Conservation (phyloP, 2,113 vertebrate genomes). For the Hucho hucho region DNA sequence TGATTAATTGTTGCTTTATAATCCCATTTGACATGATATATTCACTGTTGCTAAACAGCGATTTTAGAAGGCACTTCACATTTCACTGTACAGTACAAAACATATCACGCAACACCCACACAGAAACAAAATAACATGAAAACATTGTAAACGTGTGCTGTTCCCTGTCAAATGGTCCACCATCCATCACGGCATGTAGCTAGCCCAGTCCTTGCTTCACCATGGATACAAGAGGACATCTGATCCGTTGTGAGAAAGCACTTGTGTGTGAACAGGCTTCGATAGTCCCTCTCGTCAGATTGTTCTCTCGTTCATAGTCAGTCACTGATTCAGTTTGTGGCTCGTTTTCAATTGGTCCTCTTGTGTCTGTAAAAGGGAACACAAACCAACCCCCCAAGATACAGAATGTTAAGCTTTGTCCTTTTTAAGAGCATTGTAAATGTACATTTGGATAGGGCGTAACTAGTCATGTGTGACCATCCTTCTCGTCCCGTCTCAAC, state of each 20-base stretch:
- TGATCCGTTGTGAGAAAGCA: not conserved
- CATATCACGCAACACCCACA: not conserved
- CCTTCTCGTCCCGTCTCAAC: too few species aligned
- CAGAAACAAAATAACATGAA: not conserved
- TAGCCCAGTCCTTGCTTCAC: not conserved
- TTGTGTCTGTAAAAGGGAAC: constrained; percentile 44
- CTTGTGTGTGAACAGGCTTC: not conserved
- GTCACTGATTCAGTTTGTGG: constrained; percentile 21
- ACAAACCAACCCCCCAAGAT: constrained; percentile 1
- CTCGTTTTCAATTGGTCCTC: constrained; percentile 23
- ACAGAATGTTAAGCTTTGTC: not conserved
- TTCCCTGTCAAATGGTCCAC: not conserved
- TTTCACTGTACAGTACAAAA: not conserved
- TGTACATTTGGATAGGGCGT: too few species aligned
- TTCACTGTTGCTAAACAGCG: not conserved
- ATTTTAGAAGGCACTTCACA: constrained; percentile 10
- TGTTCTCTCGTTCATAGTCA: not conserved
- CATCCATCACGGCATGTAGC: not conserved
- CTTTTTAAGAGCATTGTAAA: too few species aligned
- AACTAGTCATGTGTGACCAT: too few species aligned
- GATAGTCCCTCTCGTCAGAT: not conserved
- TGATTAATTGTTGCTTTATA: not conserved
- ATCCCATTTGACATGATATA: not conserved
- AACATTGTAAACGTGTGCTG: not conserved
- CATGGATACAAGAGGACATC: not conserved